Conservation (phyloP, 2,113 vertebrate genomes). For the Notothenia rossii region DNA sequence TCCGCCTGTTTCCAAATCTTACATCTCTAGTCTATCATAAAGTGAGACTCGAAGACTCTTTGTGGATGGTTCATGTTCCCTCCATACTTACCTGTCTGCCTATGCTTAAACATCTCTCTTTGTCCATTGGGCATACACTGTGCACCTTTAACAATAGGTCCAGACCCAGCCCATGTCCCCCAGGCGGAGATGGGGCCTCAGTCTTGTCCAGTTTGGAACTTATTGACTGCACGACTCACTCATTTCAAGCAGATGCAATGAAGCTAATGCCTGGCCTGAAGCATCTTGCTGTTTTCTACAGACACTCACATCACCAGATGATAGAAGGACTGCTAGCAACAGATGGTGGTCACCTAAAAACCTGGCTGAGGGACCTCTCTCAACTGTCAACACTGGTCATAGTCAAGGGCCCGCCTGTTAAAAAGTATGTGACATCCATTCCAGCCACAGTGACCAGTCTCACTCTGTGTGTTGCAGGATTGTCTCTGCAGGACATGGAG, state of each 20-base stretch:
- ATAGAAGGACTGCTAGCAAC: neutral
- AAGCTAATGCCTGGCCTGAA: constrained; percentile 49
- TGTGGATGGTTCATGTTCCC: constrained; percentile 6
- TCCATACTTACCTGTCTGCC: constrained; percentile 42
- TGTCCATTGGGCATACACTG: neutral
- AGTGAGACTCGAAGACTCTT: rapidly evolving
- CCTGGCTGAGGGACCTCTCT: constrained; percentile 62
- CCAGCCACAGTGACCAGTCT: constrained; percentile 66
- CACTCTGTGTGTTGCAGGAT: constrained; percentile 35
- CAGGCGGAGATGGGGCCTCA: neutral
- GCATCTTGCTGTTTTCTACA: constrained; percentile 55
- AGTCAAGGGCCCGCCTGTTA: constrained; percentile 43
- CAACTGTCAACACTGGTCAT: constrained; percentile 55
- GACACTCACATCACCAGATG: neutral
- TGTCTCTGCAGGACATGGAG: constrained; percentile 41
- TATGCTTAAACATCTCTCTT: constrained; percentile 62
- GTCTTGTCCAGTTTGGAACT: constrained; percentile 70
- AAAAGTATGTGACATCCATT: constrained; percentile 42
- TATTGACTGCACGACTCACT: constrained; percentile 18
- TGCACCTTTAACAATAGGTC: rapidly evolving
- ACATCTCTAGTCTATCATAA: constrained; percentile 60
- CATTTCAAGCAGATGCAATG: constrained; percentile 33
- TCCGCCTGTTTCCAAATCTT: constrained; percentile 54
- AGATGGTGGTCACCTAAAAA: constrained; percentile 7
- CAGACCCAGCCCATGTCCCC: neutral